These are phyloP conservation scores for Ochropleura plecta DNA, from an alignment of 2,888 invertebrate genomes.

Conservation along the genomic window DNA sequence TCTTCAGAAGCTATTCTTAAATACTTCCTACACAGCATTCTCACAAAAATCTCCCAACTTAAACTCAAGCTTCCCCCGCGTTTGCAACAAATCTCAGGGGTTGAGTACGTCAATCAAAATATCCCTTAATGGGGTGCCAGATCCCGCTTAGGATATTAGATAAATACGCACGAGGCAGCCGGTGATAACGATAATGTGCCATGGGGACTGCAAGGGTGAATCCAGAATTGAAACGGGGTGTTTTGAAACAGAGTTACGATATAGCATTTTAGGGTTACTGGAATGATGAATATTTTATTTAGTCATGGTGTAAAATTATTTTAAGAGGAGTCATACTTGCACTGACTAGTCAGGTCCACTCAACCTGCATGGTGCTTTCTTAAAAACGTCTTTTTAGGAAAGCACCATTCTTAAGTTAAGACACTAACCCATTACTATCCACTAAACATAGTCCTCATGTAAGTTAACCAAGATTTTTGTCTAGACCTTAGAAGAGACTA, in stretches of 20 bases:
- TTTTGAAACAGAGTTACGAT: slow-evolving; percentile 21
- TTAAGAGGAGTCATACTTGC: neutral
- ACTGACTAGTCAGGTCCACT: too few relatives aligned
- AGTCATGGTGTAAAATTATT: neutral
- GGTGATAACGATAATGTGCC: slow-evolving; percentile 63
- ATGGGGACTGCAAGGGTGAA: slow-evolving; percentile 28
- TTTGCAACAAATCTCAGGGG: slow-evolving; percentile 76
- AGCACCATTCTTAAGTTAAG: too few relatives aligned
- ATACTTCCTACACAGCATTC: slow-evolving; percentile 7
- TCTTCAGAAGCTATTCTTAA: neutral
- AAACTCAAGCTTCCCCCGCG: slow-evolving; percentile 66
- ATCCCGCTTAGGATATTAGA: slow-evolving; percentile 86
- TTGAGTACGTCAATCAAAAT: slow-evolving; percentile 86
- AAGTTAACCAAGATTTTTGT: too few relatives aligned
- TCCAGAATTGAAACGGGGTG: slow-evolving; percentile 20
- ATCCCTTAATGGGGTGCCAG: slow-evolving; percentile 80
- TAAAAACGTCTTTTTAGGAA: too few relatives aligned
- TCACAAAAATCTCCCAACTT: slow-evolving; percentile 50
- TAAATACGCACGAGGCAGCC: slow-evolving; percentile 75
- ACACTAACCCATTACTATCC: too few relatives aligned
- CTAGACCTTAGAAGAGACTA: too few relatives aligned
- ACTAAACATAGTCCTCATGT: too few relatives aligned
- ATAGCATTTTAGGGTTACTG: slow-evolving; percentile 30
- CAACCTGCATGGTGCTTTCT: too few relatives aligned
- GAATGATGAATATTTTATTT: slow-evolving; percentile 3